Conservation (phyloP, 1,140 invertebrate genomes). For the Tribolium castaneum region DNA sequence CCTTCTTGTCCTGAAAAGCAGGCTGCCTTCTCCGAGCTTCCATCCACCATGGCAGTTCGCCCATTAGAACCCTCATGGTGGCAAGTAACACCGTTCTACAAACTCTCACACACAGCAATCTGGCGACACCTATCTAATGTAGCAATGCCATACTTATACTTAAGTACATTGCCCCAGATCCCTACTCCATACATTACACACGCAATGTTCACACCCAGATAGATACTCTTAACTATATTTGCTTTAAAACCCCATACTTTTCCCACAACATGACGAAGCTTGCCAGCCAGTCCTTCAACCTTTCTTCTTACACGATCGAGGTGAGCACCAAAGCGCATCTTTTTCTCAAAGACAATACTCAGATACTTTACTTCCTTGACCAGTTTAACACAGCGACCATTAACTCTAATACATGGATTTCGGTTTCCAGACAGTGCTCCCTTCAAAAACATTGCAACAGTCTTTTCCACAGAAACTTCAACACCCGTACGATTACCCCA, state of each 20-base stretch:
- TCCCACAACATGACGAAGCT: neutral
- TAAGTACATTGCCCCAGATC: neutral
- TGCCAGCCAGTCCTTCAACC: neutral
- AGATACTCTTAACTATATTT: neutral
- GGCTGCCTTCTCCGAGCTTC: no score
- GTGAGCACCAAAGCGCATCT: no score
- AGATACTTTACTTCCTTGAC: neutral
- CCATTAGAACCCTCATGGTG: neutral
- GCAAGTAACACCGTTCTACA: neutral
- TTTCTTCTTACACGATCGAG: neutral
- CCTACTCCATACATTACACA: neutral
- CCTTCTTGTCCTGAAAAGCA: no score
- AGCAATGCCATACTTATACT: neutral
- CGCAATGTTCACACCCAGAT: neutral
- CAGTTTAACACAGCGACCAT: neutral
- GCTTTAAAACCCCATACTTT: neutral
- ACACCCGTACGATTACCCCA: neutral
- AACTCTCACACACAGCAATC: neutral
- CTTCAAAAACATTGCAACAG: neutral
- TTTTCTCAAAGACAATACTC: neutral
- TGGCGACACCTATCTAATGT: neutral
- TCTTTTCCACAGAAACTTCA: neutral
- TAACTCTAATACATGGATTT: neutral
- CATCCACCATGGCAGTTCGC: neutral
- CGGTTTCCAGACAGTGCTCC: neutral